Conservation (phyloP, 2,888 invertebrate genomes). For the Hipparchia semele region DNA sequence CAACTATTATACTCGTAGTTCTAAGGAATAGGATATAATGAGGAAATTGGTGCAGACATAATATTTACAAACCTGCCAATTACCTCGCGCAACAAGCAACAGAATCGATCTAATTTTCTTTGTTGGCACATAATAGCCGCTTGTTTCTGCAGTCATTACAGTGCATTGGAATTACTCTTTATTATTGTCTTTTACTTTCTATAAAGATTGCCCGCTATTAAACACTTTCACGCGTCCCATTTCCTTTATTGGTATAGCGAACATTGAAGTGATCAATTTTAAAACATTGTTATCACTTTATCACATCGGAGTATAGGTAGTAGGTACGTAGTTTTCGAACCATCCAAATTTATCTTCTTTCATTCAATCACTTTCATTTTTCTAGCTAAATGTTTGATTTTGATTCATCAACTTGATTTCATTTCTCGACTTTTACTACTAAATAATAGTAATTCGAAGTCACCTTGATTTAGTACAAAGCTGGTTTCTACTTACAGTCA, state of each 20-base stretch:
- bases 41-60: slow-evolving; percentile 8
- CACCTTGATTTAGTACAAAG: neutral
- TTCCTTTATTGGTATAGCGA: slow-evolving; percentile 22
- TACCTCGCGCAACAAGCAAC: slow-evolving; percentile 30
- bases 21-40: slow-evolving; percentile 9
- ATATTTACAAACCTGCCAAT: slow-evolving; percentile 32
- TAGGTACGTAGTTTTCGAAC: neutral
- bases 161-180: slow-evolving; percentile 28
- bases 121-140: slow-evolving; percentile 24
- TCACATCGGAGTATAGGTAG: too few species aligned
- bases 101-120: slow-evolving; percentile 31
- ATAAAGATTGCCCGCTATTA: slow-evolving; percentile 33
- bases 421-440: too few species aligned
- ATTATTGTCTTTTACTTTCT: slow-evolving; percentile 46
- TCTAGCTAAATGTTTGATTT: too few species aligned
- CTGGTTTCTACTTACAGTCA: neutral
- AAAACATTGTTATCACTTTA: slow-evolving; percentile 1
- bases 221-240: slow-evolving; percentile 38
- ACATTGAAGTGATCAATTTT: slow-evolving; percentile 17
- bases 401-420: too few species aligned
- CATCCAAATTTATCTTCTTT: neutral
- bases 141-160: slow-evolving; percentile 13
- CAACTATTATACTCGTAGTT: too few species aligned
- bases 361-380: neutral
- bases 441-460: neutral